Evolutionary conservation across 1,140 invertebrate species (phyloP), one percentile per base, ranked within the genome.

Genomic region (Conus betulinus): DNA sequence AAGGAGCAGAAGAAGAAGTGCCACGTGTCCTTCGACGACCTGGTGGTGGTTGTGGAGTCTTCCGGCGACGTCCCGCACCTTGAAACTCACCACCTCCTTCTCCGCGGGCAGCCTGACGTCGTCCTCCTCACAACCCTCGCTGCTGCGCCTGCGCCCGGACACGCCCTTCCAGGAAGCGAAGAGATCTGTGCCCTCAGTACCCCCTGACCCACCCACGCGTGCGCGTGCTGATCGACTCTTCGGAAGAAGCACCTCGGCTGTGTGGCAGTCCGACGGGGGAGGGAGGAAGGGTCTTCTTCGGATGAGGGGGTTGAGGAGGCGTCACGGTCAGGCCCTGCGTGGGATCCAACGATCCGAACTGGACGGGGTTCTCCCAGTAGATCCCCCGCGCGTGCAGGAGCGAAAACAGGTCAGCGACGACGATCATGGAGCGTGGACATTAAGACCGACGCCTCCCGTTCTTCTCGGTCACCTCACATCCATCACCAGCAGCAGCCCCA

Each of bases 1-100:
- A 39, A 53, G 5, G 51, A 81, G 79, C 79, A 81, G 79, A 53
- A 23, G 51, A 81, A 81, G 79, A 81, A 81, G 51, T 53, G 79
- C 23, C 79, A 81, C 79, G 79, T 81, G 51, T 81, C 79, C 11
- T 81, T 81, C 79, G 79, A 81, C 79, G 79, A 81, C 23, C 79
- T 81, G 17, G 79, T 81, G 51, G 51, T 81, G 79, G 79, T 81
- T 5, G 39, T 81, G 5, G 79, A 81, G 15, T 52, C 79, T 51
- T 20, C 79, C 10, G 79, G 79, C 23, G 79, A 81, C 79, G 79
- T 81, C 13, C 13, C 10, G 51, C 51, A 81, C 79, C 79, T 51
- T 81, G 39, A 52, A 23, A 13, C 27, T 81, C 23, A 81, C 79
- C 39, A 53, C 79, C 11, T 81, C 79, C 3, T 53, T 81, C 79